Percentiles rank a stretch among this genome's conserved stretches.
phyloP scores from a whole-genome alignment of 2,797 vertebrate genomes.

The Gymnothorax javanicus region DNA sequence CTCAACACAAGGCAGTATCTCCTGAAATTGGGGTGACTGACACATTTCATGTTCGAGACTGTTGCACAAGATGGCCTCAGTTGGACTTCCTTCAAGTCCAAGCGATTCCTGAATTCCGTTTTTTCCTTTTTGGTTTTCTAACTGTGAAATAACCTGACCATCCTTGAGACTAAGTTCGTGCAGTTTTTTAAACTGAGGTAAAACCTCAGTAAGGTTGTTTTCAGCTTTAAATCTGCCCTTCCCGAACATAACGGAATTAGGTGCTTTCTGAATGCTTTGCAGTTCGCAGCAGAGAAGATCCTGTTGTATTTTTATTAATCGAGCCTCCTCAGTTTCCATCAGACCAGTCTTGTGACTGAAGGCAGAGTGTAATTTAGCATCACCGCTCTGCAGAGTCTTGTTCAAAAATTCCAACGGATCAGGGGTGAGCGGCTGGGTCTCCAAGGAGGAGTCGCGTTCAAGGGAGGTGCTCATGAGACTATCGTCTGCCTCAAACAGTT shows the following conservation, averaged over 20 bases:
- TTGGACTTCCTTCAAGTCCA: slow-evolving; percentile 45
- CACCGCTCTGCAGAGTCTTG: slow-evolving; percentile 60
- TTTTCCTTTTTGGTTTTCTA: slow-evolving; percentile 54
- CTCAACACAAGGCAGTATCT: slow-evolving; percentile 51
- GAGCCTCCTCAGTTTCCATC: slow-evolving; percentile 81
- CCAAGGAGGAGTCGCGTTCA: slow-evolving; percentile 80
- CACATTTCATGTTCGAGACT: neutral
- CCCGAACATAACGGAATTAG: slow-evolving; percentile 57
- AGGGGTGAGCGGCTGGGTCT: slow-evolving; percentile 67
- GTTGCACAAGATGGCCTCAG: slow-evolving; percentile 30
- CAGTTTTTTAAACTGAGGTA: slow-evolving; percentile 56
- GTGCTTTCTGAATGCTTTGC: slow-evolving; percentile 66
- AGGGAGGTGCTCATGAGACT: slow-evolving; percentile 83
- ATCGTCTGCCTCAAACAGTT: slow-evolving; percentile 90
- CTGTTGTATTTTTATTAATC: slow-evolving; percentile 80
- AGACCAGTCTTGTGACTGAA: slow-evolving; percentile 70
- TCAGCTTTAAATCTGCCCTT: slow-evolving; percentile 57
- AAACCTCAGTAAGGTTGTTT: slow-evolving; percentile 62
- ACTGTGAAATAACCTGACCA: slow-evolving; percentile 47
- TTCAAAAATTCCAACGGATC: slow-evolving; percentile 76
- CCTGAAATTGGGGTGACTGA: slow-evolving; percentile 59
- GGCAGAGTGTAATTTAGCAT: slow-evolving; percentile 59
- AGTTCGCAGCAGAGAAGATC: slow-evolving; percentile 80
- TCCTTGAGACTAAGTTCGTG: slow-evolving; percentile 56
- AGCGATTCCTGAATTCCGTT: slow-evolving; percentile 30